Percentiles rank a stretch among this genome's conserved stretches.
phyloP scores from a whole-genome alignment of 2,797 vertebrate species.

The Falco concolor region DNA sequence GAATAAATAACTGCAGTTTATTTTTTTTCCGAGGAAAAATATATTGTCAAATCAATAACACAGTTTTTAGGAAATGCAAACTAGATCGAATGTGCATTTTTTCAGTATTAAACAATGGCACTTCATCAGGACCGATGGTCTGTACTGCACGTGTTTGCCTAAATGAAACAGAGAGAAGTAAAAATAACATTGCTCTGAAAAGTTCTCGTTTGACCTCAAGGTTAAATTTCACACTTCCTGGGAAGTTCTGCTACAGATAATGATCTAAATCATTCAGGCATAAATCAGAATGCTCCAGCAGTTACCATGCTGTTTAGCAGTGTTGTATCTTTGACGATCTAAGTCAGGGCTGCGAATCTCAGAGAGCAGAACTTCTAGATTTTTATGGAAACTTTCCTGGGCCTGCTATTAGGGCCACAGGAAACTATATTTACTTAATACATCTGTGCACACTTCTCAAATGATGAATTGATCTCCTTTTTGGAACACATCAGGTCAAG shows the following conservation, averaged over 20 bases:
- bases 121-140: not conserved
- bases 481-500: not conserved
- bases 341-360: not conserved
- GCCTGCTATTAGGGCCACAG: not conserved
- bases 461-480: not conserved
- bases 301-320: not conserved
- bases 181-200: not conserved
- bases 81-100: conserved; percentile 35
- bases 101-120: conserved; percentile 25
- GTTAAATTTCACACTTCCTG: not conserved
- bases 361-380: not conserved
- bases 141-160: not conserved
- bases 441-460: not conserved
- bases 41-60: conserved; percentile 45
- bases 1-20: conserved; percentile 34
- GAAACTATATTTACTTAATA: not conserved
- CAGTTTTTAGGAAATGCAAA: conserved; percentile 22
- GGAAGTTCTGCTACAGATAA: not conserved
- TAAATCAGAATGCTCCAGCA: not conserved
- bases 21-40: conserved; percentile 20
- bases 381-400: not conserved
- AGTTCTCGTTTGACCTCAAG: not conserved
- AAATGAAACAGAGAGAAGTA: not conserved
- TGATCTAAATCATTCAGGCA: not conserved
- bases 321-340: not conserved